A percentile compares a stretch with the other conserved stretches of the same genome.
phyloP scores from a whole-genome alignment of 2,888 invertebrate species.

The Pheosia gnoma region DNA sequence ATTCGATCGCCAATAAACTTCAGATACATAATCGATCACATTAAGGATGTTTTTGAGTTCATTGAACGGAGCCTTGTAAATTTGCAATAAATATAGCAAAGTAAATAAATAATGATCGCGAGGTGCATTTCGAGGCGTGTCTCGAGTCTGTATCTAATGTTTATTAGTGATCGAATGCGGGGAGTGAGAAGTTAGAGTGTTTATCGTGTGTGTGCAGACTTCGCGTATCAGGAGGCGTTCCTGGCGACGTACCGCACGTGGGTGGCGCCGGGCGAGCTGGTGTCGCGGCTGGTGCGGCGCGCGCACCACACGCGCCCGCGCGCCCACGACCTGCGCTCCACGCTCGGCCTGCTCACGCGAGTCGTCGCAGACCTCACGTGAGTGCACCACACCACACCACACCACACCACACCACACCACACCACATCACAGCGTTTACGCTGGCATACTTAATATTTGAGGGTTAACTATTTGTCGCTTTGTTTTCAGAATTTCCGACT shows the following conservation, averaged over 20 bases:
- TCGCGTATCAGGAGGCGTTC: slow-evolving; percentile 98
- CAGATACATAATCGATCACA: neutral
- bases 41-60: neutral
- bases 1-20: neutral
- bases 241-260: slow-evolving; percentile 98
- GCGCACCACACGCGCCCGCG: slow-evolving; percentile 86
- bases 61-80: no score
- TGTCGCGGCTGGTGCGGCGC: slow-evolving; percentile 91
- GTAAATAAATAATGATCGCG: neutral
- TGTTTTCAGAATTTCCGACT: slow-evolving; percentile 89
- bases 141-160: slow-evolving; percentile 2
- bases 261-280: slow-evolving; percentile 93
- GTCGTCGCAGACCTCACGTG: slow-evolving; percentile 98
- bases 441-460: no score
- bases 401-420: no score
- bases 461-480: slow-evolving; percentile 5
- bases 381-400: slow-evolving; percentile 64
- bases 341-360: slow-evolving; percentile 95
- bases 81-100: no score
- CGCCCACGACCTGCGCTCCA: slow-evolving; percentile 86
- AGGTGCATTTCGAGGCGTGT: neutral
- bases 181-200: slow-evolving; percentile 1
- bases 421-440: no score
- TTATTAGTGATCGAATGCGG: slow-evolving; percentile 8
- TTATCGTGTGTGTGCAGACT: slow-evolving; percentile 83